These are phyloP conservation scores for Capromys pilorides DNA, from an alignment of 2,797 vertebrate genomes.

Conservation along the genomic window DNA sequence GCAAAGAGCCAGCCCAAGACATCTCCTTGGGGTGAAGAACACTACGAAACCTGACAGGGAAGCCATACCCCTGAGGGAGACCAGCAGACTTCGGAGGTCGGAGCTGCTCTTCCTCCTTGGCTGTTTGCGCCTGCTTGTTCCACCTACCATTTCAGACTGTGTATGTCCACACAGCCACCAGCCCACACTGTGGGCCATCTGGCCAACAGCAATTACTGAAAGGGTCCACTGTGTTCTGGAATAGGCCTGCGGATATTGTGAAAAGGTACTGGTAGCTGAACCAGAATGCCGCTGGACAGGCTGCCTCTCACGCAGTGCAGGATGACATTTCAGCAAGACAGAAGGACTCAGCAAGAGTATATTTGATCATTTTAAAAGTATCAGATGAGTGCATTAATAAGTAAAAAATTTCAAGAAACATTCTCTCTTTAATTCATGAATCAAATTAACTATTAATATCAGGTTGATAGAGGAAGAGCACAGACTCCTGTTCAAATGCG, in stretches of 20 bases:
- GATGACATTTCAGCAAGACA: slow-evolving; percentile 15
- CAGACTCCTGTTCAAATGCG: slow-evolving; percentile 7
- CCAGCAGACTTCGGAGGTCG: not conserved
- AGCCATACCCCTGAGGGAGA: not conserved
- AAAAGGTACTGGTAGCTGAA: not conserved
- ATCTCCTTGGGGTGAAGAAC: not conserved
- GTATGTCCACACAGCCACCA: not conserved
- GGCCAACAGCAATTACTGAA: not conserved
- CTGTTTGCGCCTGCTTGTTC: not conserved
- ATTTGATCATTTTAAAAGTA: slow-evolving; percentile 69
- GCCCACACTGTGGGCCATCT: not conserved
- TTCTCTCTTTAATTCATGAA: slow-evolving; percentile 73
- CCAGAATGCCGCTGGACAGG: not conserved
- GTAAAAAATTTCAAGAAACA: slow-evolving; percentile 61
- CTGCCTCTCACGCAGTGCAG: not conserved
- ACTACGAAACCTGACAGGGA: not conserved
- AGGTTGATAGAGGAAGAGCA: slow-evolving; percentile 12
- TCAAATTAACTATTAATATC: slow-evolving; percentile 73
- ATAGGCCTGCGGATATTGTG: not conserved
- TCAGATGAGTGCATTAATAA: slow-evolving; percentile 73
- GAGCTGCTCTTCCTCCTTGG: not conserved
- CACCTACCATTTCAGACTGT: not conserved
- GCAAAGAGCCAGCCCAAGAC: not conserved
- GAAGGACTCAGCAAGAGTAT: slow-evolving; percentile 59
- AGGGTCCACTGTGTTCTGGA: not conserved